Evolutionary conservation across 2,797 vertebrate species (phyloP).

Genomic region (Scolopax rusticola): DNA sequence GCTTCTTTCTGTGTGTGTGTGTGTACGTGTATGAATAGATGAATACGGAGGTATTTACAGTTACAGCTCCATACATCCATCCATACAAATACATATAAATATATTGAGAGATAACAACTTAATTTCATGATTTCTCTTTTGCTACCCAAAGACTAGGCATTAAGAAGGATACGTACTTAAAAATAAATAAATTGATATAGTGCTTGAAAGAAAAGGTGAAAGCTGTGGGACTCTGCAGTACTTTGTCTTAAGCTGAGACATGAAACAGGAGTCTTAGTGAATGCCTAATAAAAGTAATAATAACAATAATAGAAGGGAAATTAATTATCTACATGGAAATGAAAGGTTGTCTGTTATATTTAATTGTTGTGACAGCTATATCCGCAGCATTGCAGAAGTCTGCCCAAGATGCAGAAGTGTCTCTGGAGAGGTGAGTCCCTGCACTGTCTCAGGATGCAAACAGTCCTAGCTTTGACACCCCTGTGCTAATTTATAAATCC

Average conservation of each 20-base stretch:
- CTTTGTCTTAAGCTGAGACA: background rate
- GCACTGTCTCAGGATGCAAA: background rate
- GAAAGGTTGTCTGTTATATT: background rate
- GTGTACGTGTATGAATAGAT: background rate
- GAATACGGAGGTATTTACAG: background rate
- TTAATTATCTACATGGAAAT: background rate
- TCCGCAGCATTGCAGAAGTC: background rate
- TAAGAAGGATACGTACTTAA: background rate
- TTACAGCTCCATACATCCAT: background rate
- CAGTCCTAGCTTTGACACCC: rapidly evolving
- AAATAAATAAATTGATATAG: background rate
- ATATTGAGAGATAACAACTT: background rate
- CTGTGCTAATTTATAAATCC: background rate
- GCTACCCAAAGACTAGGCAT: background rate
- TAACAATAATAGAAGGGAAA: background rate
- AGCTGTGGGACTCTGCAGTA: background rate
- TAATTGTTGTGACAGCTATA: background rate
- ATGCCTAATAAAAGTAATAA: background rate
- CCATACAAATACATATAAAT: background rate
- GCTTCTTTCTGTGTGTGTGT: background rate
- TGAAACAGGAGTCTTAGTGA: background rate
- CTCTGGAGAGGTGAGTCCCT: background rate
- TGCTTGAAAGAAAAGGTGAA: background rate
- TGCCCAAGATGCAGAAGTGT: rapidly evolving
- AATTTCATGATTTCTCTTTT: background rate